Evolutionary conservation across 1,140 invertebrate genomes (phyloP), one percentile per base, ranked within the genome.

Genomic region (Lasaia peninsularis): DNA sequence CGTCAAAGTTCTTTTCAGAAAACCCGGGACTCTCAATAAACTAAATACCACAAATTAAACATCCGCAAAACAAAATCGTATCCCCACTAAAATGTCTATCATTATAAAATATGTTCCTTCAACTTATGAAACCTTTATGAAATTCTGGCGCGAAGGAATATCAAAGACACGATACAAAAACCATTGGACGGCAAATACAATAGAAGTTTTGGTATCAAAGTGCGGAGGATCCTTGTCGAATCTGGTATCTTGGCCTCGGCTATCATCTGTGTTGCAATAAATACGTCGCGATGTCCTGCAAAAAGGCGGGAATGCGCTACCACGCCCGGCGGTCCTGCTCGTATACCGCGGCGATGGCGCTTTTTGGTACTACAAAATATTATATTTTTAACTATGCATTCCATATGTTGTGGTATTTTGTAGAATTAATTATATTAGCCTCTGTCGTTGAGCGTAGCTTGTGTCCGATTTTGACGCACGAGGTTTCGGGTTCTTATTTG

Each of bases 241-340:
- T 78, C 75, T 78, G 73, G 71, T 75, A 80, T 78, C 77, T 70
- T 54, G 55, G 67, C 61, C 62, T 52, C 54, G 70, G 62, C 62
- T 69, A 67, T 71, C 63, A 80, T 77, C 76, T 73, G 71, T 78
- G 78, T 72, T 72, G 71, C 77, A 77, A 82, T 85, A 85, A 85
- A 85, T 80, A 83, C 75, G 70, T 81, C 69, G 61, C 58, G 56
- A 53, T 68, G 67, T 69, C 65, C 49, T 64, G 61, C 67, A 82
- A 82, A 86, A 86, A 86, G 75, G 72, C 71, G 82, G 80, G 79
- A 84, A 83, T 84, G 78, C 60, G 63, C 65, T 62, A 63, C 67
- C 78, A 72, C 73, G 71, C 71, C 80, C 75, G 82, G 82, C 80
- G 82, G 82, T 86, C 80, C 71, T 70, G 65, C 53, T 65, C 67